Evolutionary conservation across 2,113 vertebrate species (phyloP).

Genomic region (Turdus rufiventris): DNA sequence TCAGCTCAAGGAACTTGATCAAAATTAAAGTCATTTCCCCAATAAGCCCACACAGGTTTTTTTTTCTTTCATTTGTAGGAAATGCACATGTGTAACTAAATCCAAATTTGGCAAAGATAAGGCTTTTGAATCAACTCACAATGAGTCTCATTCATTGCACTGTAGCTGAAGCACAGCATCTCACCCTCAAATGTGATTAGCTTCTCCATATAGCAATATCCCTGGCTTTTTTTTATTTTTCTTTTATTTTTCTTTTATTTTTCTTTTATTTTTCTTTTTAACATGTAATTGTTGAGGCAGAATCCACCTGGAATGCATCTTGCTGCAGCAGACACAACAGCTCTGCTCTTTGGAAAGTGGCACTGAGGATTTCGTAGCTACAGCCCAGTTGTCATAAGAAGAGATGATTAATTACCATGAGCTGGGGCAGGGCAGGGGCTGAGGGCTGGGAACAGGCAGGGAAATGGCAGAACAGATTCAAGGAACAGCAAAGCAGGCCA

Average conservation of each 20-base stretch:
- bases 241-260: background rate
- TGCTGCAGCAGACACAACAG: conserved; percentile 12
- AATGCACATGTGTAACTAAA: background rate
- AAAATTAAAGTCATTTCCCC: background rate
- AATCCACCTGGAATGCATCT: background rate
- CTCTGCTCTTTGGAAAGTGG: background rate
- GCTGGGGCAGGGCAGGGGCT: background rate
- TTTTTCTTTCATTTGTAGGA: background rate
- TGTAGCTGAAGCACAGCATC: background rate
- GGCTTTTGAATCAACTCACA: conserved; percentile 18
- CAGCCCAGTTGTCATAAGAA: background rate
- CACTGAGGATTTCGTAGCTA: background rate
- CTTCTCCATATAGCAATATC: background rate
- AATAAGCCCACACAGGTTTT: background rate
- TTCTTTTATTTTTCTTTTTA: background rate
- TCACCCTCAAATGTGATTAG: background rate
- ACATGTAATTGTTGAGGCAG: background rate
- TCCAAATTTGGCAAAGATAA: background rate
- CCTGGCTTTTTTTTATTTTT: background rate
- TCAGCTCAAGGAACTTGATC: background rate
- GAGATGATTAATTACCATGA: conserved; percentile 11
- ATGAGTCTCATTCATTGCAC: background rate
- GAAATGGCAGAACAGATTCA: conserved; percentile 6
- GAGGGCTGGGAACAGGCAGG: conserved; percentile 7
- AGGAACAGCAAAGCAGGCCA: background rate